A percentile compares a stretch with the other conserved stretches of the same genome.
Evolutionary conservation across 2,888 invertebrate species (phyloP).

Genomic region (Camptogramma bilineatum): DNA sequence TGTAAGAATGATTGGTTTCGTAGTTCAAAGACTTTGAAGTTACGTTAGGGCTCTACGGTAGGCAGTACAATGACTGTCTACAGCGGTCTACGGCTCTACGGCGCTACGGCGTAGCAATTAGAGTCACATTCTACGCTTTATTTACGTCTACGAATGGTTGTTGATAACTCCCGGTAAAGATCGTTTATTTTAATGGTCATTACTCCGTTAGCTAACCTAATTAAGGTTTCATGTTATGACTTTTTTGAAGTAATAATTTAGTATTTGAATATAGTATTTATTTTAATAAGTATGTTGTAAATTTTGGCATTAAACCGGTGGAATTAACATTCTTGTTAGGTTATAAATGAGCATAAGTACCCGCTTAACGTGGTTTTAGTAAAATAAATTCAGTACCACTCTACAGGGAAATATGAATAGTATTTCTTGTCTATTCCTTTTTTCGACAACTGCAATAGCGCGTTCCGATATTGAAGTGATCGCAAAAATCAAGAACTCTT

Average conservation of each 20-base stretch:
- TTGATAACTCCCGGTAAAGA: slow-evolving; percentile 31
- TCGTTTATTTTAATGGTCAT: slow-evolving; percentile 40
- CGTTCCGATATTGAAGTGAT: background rate
- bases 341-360: background rate
- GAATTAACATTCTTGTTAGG: background rate
- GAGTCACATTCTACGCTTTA: slow-evolving; percentile 61
- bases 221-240: background rate
- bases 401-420: background rate
- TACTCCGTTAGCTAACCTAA: background rate
- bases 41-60: slow-evolving; percentile 3
- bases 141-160: slow-evolving; percentile 51
- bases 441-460: background rate
- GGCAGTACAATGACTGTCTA: slow-evolving; percentile 49
- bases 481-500: too few species aligned
- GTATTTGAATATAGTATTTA: background rate
- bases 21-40: background rate
- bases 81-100: slow-evolving; percentile 51
- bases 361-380: background rate
- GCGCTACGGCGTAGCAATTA: slow-evolving; percentile 62
- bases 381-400: background rate
- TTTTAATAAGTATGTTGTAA: background rate
- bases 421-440: background rate
- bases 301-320: background rate
- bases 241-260: background rate
- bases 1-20: background rate